A percentile compares a stretch with the other conserved stretches of the same genome.
phyloP scores from a whole-genome alignment of 1,140 invertebrate species.

The Amphibalanus amphitrite region DNA sequence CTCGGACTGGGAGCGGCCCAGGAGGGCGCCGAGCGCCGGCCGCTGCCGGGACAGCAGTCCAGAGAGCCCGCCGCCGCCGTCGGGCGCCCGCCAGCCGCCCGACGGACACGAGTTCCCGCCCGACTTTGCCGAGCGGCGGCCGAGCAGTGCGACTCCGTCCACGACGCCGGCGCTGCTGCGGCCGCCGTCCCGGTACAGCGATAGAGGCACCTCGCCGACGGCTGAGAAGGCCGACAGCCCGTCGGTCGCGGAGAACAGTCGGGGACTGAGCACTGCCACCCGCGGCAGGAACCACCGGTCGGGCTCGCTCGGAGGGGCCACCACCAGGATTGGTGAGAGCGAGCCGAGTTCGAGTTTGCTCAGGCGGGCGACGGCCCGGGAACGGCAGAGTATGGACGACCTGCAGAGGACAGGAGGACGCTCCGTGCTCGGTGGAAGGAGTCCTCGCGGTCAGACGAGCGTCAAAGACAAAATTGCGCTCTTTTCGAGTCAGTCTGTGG shows the following conservation, averaged over 20 bases:
- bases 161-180: not conserved
- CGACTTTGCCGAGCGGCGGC: constrained; percentile 27
- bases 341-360: not conserved
- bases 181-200: not conserved
- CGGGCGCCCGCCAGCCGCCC: constrained; percentile 49
- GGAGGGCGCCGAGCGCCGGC: no score
- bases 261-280: not conserved
- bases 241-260: not conserved
- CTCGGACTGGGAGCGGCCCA: not conserved
- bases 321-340: not conserved
- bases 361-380: not conserved
- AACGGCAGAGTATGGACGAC: not conserved
- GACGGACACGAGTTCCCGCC: constrained; percentile 71
- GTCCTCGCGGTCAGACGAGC: constrained; percentile 46
- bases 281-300: not conserved
- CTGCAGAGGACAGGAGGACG: constrained; percentile 32
- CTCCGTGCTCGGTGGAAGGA: not conserved
- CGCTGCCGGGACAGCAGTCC: not conserved
- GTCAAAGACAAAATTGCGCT: constrained; percentile 74
- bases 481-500: constrained; percentile 40
- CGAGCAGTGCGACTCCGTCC: not conserved
- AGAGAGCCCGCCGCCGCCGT: constrained; percentile 15
- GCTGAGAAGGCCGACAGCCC: not conserved
- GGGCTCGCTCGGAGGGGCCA: not conserved
- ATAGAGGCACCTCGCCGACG: not conserved